These are phyloP conservation scores for Tringa solitaria DNA, from an alignment of 2,113 vertebrate genomes.

Conservation along the genomic window DNA sequence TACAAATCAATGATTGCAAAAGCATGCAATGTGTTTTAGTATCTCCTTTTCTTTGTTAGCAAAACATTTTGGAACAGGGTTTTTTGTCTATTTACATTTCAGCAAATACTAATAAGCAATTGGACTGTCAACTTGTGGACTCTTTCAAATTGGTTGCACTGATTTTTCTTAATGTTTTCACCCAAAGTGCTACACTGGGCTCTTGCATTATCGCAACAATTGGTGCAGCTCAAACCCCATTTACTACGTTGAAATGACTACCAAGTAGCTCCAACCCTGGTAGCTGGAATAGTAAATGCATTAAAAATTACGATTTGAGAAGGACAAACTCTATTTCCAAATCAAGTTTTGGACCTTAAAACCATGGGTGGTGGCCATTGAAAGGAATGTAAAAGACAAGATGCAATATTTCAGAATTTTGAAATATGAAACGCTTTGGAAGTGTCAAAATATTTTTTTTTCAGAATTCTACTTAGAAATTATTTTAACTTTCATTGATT, in stretches of 20 bases:
- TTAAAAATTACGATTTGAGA: background rate
- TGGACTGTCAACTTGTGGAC: background rate
- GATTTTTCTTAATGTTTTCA: background rate
- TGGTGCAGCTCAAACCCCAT: background rate
- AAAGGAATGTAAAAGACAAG: background rate
- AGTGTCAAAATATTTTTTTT: background rate
- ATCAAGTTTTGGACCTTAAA: background rate
- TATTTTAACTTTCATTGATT: background rate
- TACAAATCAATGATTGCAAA: background rate
- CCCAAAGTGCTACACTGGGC: background rate
- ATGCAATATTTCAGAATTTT: background rate
- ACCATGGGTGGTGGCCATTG: background rate
- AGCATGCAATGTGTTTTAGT: background rate
- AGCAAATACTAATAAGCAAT: background rate
- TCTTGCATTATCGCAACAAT: background rate
- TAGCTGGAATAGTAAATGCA: background rate
- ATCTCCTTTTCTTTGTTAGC: background rate
- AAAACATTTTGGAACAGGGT: background rate
- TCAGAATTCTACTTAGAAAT: background rate
- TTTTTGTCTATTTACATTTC: background rate
- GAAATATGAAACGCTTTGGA: background rate
- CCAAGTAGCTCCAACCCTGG: background rate
- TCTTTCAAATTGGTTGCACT: background rate
- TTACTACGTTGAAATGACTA: background rate
- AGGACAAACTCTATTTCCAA: background rate